Evolutionary conservation across 2,113 vertebrate species (phyloP).

Genomic region (Motacilla alba): DNA sequence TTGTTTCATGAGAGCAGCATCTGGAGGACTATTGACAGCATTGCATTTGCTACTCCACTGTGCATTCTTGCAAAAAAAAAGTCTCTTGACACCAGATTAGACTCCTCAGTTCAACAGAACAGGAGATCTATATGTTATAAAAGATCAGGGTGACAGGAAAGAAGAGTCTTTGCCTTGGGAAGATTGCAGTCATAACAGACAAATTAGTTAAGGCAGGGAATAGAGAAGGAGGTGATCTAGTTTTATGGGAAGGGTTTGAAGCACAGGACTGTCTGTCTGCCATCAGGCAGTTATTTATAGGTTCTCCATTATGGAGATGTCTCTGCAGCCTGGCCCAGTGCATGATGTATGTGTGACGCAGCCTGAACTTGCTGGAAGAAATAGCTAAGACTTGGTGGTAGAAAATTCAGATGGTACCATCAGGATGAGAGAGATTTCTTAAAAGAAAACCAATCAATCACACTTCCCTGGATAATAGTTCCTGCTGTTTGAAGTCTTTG

Average conservation of each 20-base stretch:
- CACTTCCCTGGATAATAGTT: neutral
- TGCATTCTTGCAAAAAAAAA: neutral
- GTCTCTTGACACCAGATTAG: neutral
- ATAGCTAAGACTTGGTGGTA: neutral
- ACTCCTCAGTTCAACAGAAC: neutral
- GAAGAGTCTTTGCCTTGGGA: neutral
- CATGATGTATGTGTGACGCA: neutral
- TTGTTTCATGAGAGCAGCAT: neutral
- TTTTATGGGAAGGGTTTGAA: neutral
- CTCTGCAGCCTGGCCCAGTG: neutral
- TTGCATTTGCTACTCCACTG: neutral
- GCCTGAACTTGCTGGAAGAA: neutral
- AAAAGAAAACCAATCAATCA: neutral
- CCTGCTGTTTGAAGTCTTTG: neutral
- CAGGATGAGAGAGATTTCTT: neutral
- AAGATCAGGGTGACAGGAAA: neutral
- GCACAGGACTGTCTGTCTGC: neutral
- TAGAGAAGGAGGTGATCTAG: neutral
- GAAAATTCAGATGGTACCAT: neutral
- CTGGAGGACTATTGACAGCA: neutral
- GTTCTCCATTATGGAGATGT: neutral
- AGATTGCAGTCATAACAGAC: neutral
- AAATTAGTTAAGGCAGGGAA: neutral
- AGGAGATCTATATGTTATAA: neutral
- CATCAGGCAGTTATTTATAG: neutral